These are phyloP conservation scores for Ostrea denselamellosa DNA, from an alignment of 1,140 invertebrate genomes.

Conservation along the genomic window DNA sequence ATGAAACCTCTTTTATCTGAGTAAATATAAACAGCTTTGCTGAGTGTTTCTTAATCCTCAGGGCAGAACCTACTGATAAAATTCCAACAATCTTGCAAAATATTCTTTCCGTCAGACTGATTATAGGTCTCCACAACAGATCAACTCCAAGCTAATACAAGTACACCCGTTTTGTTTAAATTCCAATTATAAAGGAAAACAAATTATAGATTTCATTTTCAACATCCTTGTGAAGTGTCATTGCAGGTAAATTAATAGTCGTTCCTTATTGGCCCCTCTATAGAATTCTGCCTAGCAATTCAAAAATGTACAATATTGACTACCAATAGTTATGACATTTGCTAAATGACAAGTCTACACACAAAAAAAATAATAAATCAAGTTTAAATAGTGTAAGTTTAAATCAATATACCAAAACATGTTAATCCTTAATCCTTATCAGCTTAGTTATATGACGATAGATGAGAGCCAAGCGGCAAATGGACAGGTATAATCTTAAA, in stretches of 20 bases:
- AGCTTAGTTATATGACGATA: neutral
- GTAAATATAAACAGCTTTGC: neutral
- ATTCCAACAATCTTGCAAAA: neutral
- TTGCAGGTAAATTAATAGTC: neutral
- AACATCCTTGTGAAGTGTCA: slow-evolving; percentile 14
- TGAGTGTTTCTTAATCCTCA: neutral
- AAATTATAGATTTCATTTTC: slow-evolving; percentile 30
- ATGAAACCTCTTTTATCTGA: slow-evolving; percentile 3
- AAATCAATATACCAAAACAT: slow-evolving; percentile 15
- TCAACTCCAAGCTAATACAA: neutral
- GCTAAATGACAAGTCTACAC: slow-evolving; percentile 23
- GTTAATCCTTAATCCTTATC: slow-evolving; percentile 37
- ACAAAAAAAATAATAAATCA: slow-evolving; percentile 21
- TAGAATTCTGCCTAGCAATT: neutral
- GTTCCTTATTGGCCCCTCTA: slow-evolving; percentile 1
- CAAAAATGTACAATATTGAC: slow-evolving; percentile 32
- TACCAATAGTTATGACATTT: slow-evolving; percentile 35
- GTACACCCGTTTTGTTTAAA: slow-evolving; percentile 2
- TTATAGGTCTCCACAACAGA: neutral
- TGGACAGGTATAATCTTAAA: neutral
- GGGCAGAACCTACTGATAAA: neutral
- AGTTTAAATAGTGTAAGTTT: slow-evolving; percentile 21
- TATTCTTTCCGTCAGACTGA: neutral
- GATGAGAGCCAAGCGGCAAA: neutral
- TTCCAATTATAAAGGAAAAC: slow-evolving; percentile 20